Evolutionary conservation across 2,113 vertebrate genomes (phyloP).

Genomic region (Oncorhynchus keta): DNA sequence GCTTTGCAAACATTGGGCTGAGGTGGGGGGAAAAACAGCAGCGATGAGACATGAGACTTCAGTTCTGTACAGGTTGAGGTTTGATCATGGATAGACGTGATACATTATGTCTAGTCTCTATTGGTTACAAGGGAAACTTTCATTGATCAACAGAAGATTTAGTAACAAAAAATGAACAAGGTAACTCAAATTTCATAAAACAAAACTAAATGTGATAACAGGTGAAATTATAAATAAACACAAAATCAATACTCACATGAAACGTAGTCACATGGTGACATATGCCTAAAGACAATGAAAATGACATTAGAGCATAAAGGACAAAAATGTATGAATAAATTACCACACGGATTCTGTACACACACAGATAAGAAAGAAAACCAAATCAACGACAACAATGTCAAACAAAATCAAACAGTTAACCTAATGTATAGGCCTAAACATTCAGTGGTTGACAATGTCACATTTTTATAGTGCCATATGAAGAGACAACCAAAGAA

Average conservation of each 20-base stretch:
- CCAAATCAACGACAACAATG: neutral
- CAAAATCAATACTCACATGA: conserved; percentile 81
- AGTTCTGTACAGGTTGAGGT: too few species aligned
- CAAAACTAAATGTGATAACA: neutral
- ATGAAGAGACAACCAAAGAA: neutral
- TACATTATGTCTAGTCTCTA: neutral
- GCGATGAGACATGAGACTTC: too few species aligned
- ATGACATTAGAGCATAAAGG: conserved; percentile 13
- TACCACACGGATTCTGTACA: neutral
- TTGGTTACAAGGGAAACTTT: neutral
- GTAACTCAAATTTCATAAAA: neutral
- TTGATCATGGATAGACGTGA: neutral
- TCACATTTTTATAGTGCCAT: neutral
- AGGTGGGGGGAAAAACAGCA: neutral
- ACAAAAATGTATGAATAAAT: neutral
- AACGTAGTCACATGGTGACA: conserved; percentile 72
- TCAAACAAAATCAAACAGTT: neutral
- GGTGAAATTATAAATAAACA: conserved; percentile 12
- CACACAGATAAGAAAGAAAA: neutral
- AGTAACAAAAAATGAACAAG: neutral
- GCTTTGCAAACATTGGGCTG: conserved; percentile 93
- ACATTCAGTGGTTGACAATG: neutral
- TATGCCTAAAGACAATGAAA: conserved; percentile 71
- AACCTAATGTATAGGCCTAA: neutral
- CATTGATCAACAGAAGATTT: neutral